Evolutionary conservation across 1,140 invertebrate genomes (phyloP), one percentile per base, ranked within the genome.

Genomic region (Gerris buenoi): DNA sequence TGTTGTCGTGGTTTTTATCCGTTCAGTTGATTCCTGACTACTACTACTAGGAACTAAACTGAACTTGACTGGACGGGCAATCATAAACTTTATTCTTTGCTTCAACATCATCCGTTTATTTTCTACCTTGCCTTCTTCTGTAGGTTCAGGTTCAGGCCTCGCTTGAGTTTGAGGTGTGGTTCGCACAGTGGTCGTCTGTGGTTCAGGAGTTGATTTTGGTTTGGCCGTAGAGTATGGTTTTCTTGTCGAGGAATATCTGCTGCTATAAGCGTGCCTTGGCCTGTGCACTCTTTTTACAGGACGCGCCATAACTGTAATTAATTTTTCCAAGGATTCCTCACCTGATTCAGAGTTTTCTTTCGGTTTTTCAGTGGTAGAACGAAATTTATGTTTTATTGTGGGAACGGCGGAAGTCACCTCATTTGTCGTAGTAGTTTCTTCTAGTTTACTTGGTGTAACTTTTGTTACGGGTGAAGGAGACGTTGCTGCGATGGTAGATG

Each of bases 1-100:
- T 33, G 69, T 70, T 15, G 67, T 68, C 18, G 67, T 66, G 2
- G 69, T 70, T 5, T 66, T 70, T 27, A 66, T 68, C 15, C 57
- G 64, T 15, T 65, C 27, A 1, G 5, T 46, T 10, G 33, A 10
- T 46, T 46, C 33, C 18, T 46, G 5, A 18, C 5, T 18, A 18
- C 5, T 18, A 46, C 18, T 46, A 10, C 33, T 18, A 10, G 33
- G 33, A 10, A 46, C 5, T 10, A 46, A 18, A 46, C 33, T 46
- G 18, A 46, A 46, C 18, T 46, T 46, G 18, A 46, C 33, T 46
- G 33, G 33, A 10, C 5, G 18, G n/a, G n/a, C n/a, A n/a, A n/a
- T n/a, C 5, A 46, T 5, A 46, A 46, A 46, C 18, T 46, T 46
- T 46, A 46, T 46, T 46, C 18, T 46, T 46, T 46, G 33, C 18